Evolutionary conservation across 2,113 vertebrate genomes (phyloP).

Genomic region (Chunga burmeisteri): DNA sequence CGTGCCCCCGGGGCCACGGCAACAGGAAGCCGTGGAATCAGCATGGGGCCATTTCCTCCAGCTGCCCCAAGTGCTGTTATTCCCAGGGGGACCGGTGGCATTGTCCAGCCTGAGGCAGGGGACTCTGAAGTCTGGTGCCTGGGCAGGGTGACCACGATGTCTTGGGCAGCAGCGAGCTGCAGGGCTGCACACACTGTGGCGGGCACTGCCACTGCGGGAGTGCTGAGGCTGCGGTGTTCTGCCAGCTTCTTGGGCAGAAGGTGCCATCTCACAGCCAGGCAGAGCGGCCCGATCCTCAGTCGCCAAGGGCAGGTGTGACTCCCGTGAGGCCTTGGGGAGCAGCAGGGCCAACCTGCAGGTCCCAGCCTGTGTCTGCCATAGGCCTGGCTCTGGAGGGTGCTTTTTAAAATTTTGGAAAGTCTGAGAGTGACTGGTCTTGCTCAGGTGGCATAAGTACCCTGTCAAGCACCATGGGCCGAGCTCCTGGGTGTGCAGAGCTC

Average conservation of each 20-base stretch:
- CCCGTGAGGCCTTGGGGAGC: neutral
- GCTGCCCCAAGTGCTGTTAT: neutral
- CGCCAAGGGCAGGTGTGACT: accelerated
- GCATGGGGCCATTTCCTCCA: neutral
- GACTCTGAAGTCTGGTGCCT: neutral
- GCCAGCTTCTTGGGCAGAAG: neutral
- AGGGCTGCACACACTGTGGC: neutral
- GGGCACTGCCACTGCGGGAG: neutral
- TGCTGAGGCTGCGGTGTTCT: accelerated
- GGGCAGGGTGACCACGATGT: accelerated
- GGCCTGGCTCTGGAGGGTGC: neutral
- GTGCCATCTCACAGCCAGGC: neutral
- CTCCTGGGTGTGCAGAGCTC: neutral
- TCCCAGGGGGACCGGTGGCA: accelerated
- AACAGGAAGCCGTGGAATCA: neutral
- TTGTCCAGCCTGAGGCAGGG: neutral
- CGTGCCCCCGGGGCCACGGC: neutral
- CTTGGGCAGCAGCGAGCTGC: neutral
- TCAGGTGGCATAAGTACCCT: neutral
- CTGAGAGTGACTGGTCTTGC: neutral
- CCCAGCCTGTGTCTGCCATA: accelerated
- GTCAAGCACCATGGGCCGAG: accelerated
- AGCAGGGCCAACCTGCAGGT: neutral
- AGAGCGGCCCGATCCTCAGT: accelerated
- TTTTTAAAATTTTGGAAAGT: neutral